A percentile compares a stretch with the other conserved stretches of the same genome.
Evolutionary conservation across 2,888 invertebrate species (phyloP).

Genomic region (Drosophila pseudotalamancana): DNA sequence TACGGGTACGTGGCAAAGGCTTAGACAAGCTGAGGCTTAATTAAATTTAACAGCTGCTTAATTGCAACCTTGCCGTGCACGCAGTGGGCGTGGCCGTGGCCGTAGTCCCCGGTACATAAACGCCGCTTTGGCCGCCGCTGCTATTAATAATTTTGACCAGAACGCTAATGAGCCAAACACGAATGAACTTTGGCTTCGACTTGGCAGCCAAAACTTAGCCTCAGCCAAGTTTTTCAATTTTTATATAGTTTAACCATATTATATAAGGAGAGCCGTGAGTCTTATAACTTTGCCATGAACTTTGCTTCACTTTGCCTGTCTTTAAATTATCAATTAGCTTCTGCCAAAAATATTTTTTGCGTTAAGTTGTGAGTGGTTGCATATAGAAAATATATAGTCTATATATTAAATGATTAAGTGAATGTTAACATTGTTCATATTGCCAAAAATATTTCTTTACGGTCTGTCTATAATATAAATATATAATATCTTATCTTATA

Average conservation of each 20-base stretch:
- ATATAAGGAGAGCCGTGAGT: slow-evolving; percentile 21
- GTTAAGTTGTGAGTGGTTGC: not conserved
- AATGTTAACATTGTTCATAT: no score
- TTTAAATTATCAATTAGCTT: slow-evolving; percentile 41
- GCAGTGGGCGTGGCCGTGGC: slow-evolving; percentile 23
- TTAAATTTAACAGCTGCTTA: slow-evolving; percentile 79
- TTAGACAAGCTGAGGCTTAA: slow-evolving; percentile 68
- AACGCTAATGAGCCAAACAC: slow-evolving; percentile 74
- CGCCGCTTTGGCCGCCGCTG: slow-evolving; percentile 21
- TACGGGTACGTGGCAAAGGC: slow-evolving; percentile 55
- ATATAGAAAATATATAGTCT: no score
- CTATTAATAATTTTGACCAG: slow-evolving; percentile 77
- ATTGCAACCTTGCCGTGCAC: slow-evolving; percentile 49
- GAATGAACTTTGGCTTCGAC: slow-evolving; percentile 62
- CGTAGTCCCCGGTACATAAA: slow-evolving; percentile 4
- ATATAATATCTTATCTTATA: no score
- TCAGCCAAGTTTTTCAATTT: slow-evolving; percentile 70
- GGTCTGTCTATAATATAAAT: no score
- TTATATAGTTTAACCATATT: slow-evolving; percentile 38
- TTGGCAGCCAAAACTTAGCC: slow-evolving; percentile 43
- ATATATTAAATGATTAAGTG: no score
- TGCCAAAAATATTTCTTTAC: no score
- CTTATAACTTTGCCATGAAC: slow-evolving; percentile 20
- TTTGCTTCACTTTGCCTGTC: slow-evolving; percentile 12
- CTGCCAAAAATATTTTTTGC: slow-evolving; percentile 18